Base-by-base conservation (phyloP, 2,113 vertebrate species). In the Mobula hypostoma region DNA sequence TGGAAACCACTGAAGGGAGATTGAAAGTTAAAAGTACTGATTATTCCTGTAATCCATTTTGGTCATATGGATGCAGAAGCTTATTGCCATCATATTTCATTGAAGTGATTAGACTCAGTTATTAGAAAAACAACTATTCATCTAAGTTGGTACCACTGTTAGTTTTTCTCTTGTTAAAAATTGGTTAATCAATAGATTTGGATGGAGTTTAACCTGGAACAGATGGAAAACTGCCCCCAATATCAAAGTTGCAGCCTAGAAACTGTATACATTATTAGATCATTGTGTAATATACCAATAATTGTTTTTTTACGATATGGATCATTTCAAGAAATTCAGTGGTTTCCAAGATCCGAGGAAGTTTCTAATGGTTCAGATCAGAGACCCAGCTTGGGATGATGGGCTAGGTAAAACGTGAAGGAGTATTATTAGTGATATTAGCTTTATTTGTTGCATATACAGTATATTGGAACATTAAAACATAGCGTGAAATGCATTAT, bases 71-170 rank as follows among this genome's bases (percentile, higher is more conserved):
- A 36, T 91, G 63, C 61, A 19, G 29, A 91, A 66, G 68, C 17
- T 61, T 68, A 61, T 27, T 70, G 63, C 68, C 87, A 91, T n/a
- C 17, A 68, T 61, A 91, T 68, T 68, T 91, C 87, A 66, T 68
- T 91, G 32, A 91, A 91, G 87, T 91, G 63, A 66, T 68, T 91
- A 91, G 87, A 91, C 32, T 91, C 68, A 17, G 36, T 91, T 68
- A 24, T 91, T 14, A 56, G 87, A 88, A 91, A 91, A 91, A 27
- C 5, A 70, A 32, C 61, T 68, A 32, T 29, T 66, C 61, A n/a
- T 19, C 12, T 68, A 48, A 48, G 48, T 48, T 61, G 15, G 58
- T 70, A 70, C 7, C 63, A 66, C 32, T 68, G 87, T 12, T n/a
- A 91, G 32, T 91, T 32, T n/a, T 5, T 91, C 2, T 91, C 7